phyloP scores from a whole-genome alignment of 2,113 vertebrate genomes.

The Aviceda subcristata region DNA sequence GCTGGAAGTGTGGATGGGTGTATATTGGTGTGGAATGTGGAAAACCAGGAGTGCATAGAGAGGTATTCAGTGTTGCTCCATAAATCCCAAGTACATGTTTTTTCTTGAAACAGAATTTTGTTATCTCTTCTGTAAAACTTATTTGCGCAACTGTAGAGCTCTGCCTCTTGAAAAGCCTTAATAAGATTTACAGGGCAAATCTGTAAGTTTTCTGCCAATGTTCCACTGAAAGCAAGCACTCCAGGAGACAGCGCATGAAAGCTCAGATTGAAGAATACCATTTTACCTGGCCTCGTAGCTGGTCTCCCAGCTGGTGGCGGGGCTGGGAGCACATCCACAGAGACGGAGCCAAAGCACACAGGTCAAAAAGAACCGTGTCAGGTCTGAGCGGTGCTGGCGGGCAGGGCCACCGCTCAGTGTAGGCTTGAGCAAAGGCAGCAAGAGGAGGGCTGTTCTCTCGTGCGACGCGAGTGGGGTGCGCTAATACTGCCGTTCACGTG shows the following conservation, averaged over 20 bases:
- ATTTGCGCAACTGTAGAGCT: not conserved
- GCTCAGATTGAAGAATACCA: not conserved
- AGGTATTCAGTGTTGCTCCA: constrained; percentile 73
- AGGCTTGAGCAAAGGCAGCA: not conserved
- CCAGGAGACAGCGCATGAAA: too few relatives aligned
- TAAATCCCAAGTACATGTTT: not conserved
- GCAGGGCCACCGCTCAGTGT: not conserved
- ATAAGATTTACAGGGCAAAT: not conserved
- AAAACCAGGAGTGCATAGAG: constrained; percentile 83
- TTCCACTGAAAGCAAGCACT: not conserved
- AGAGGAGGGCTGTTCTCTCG: not conserved
- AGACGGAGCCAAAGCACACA: not conserved
- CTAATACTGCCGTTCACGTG: not conserved
- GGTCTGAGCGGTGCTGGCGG: not conserved
- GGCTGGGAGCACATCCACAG: not conserved
- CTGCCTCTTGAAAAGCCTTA: not conserved
- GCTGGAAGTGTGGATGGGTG: constrained; percentile 83
- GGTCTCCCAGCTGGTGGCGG: too few relatives aligned
- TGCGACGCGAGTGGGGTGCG: not conserved
- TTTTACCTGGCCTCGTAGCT: not conserved
- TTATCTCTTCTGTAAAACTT: not conserved
- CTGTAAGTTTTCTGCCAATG: not conserved
- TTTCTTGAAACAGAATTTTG: not conserved
- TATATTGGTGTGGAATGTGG: constrained; percentile 85
- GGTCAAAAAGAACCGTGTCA: too few relatives aligned